Evolutionary conservation across 2,888 invertebrate genomes (phyloP), one percentile per base, ranked within the genome.

Genomic region (Troides helena): DNA sequence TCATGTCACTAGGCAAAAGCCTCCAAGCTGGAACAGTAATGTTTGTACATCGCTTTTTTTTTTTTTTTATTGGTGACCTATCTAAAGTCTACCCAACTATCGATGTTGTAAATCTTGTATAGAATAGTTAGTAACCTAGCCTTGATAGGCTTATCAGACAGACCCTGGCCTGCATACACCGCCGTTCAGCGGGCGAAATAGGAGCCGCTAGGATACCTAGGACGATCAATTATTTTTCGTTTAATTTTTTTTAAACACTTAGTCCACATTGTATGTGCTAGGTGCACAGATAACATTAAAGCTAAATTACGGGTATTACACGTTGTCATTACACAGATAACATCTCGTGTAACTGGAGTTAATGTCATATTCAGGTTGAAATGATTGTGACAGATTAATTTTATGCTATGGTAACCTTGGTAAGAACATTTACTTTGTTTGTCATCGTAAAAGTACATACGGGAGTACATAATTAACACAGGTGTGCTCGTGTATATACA

Each of bases 351-450:
- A 79, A 81, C 78, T 76, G 75, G 77, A 67, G 63, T 66, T 75
- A 82, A 82, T 82, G 78, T 78, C 78, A 78, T 82, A 80, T 77
- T 82, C 77, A 79, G 73, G 73, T 72, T 73, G 73, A 73, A 74
- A 72, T 72, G 69, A 73, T 72, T 67, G 67, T 74, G 72, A 69
- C 66, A 76, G 71, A 73, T 75, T 73, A 74, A 71, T 75, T 73
- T 71, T 71, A 67, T 62, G 73, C 74, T 72, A 77, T 46, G 67
- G 61, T 68, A 72, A 72, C 78, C 76, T 78, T 80, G 75, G 36
- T 62, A 66, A 12, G 12, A 43, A 21, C 25, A 63, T 63, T 14
- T 46, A 67, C 17, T 53, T 14, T 59, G 23, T 56, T 57, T 62
- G 67, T 18, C 23, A 25, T 39, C 39, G 30, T 25, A 56, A 65